Conservation (phyloP, 2,888 invertebrate genomes). For the Lamellibrachia satsuma region DNA sequence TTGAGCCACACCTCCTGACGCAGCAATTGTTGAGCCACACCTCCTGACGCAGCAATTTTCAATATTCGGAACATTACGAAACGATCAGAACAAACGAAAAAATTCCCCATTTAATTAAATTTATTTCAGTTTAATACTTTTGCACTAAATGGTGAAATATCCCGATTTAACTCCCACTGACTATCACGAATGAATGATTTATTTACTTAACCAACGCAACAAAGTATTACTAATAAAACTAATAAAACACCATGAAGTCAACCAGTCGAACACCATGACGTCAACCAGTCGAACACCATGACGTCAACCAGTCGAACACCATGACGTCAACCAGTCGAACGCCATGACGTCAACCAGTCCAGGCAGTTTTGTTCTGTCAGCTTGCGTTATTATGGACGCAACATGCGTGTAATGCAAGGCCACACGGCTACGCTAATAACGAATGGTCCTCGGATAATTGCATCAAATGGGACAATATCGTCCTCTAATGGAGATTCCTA, state of each 20-base stretch:
- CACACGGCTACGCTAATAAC: not conserved
- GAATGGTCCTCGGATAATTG: constrained; percentile 12
- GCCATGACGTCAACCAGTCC: not conserved
- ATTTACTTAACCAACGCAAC: not conserved
- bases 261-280: not conserved
- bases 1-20: no score
- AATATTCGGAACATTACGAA: no score
- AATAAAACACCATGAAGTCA: not conserved
- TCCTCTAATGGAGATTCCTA: constrained; percentile 6
- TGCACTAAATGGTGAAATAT: not conserved
- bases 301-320: not conserved
- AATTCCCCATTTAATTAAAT: no score
- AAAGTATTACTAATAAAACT: not conserved
- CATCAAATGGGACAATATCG: constrained; percentile 13
- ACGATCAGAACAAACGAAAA: no score
- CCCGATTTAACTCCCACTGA: no score
- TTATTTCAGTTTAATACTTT: not conserved
- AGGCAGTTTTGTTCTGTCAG: not conserved
- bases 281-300: not conserved
- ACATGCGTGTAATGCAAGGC: not conserved
- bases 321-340: not conserved
- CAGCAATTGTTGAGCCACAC: no score
- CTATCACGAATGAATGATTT: not conserved
- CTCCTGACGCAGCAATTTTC: no score
- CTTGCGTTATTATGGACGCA: not conserved